Percentiles rank a stretch among this genome's conserved stretches.
These are phyloP conservation scores for Mesorhabditis sp. DNA, from an alignment of 2,888 invertebrate genomes.

Conservation along the genomic window DNA sequence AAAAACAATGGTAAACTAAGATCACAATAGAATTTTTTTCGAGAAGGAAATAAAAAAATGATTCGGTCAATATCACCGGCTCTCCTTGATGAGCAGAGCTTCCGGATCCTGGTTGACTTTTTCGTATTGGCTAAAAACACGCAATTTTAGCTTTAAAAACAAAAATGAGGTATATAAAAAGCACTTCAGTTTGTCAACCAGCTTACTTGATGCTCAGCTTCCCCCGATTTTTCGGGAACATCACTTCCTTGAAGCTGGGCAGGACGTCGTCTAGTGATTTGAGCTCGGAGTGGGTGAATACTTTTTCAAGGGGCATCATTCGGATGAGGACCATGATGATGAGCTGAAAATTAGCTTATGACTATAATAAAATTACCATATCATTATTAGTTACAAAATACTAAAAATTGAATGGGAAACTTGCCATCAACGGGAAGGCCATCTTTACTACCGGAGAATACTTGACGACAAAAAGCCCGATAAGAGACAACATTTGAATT, in stretches of 20 bases:
- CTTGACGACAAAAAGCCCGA: slow-evolving; percentile 1
- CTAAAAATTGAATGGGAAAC: neutral
- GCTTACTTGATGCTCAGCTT: neutral
- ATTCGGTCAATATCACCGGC: no score
- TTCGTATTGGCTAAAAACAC: no score
- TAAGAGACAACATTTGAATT: neutral
- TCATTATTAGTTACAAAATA: no score
- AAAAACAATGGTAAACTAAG: no score
- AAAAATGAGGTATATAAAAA: no score
- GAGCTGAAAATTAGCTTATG: neutral
- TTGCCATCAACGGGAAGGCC: neutral
- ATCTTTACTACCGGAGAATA: neutral
- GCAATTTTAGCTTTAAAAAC: no score
- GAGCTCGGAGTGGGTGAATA: neutral
- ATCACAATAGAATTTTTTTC: no score
- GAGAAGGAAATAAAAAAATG: no score
- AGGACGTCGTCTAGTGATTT: neutral
- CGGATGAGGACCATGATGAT: neutral
- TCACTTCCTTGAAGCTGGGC: neutral
- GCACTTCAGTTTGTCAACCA: no score
- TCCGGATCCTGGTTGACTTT: no score
- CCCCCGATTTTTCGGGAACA: neutral
- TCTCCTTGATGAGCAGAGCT: no score
- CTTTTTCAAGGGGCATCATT: neutral
- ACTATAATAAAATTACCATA: neutral